phyloP scores from a whole-genome alignment of 2,888 invertebrate genomes.

The Panopea generosa region DNA sequence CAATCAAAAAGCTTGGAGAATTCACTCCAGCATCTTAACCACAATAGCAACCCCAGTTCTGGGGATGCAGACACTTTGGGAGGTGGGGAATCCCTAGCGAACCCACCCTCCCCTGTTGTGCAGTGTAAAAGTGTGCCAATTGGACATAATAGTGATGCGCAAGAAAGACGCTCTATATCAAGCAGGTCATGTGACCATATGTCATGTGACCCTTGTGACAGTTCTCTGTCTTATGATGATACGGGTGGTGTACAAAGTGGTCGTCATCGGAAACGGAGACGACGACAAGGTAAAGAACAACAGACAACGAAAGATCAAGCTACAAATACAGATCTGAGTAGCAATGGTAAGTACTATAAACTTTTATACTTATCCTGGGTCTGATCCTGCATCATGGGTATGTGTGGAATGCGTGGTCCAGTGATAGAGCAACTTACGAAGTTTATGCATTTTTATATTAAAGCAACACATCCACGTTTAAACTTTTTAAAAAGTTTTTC shows the following conservation, averaged over 20 bases:
- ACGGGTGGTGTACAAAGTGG: constrained; percentile 66
- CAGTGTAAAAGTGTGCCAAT: constrained; percentile 64
- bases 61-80: constrained; percentile 62
- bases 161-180: constrained; percentile 65
- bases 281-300: constrained; percentile 66
- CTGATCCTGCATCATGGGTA: background rate
- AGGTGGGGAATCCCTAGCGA: constrained; percentile 62
- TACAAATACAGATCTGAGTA: constrained; percentile 81
- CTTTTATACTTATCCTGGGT: background rate
- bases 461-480: too few species aligned
- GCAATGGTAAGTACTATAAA: constrained; percentile 78
- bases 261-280: constrained; percentile 72
- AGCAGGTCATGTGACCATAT: constrained; percentile 64
- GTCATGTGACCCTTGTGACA: constrained; percentile 70
- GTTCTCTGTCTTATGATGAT: constrained; percentile 67
- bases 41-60: constrained; percentile 46
- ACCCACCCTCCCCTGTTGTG: constrained; percentile 55
- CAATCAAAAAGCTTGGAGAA: constrained; percentile 66
- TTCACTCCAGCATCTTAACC: constrained; percentile 62
- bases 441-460: too few species aligned
- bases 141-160: constrained; percentile 66
- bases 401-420: background rate
- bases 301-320: constrained; percentile 79
- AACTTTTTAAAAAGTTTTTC: too few species aligned
- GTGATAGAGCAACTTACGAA: too few species aligned